Evolutionary conservation across 2,797 vertebrate species (phyloP), one percentile per base, ranked within the genome.

Genomic region (Mastacembelus armatus): DNA sequence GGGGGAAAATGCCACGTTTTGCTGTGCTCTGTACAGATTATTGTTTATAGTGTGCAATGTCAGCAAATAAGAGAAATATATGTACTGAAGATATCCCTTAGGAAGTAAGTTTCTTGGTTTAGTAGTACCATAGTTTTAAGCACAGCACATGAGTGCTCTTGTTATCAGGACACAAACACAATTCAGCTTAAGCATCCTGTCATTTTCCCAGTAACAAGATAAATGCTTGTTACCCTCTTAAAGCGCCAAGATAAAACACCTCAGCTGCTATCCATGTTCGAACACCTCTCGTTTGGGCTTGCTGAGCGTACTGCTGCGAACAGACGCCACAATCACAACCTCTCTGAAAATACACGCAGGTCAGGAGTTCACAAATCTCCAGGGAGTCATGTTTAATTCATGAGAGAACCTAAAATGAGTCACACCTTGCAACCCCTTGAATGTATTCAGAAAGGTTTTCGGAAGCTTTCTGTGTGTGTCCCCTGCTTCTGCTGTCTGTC

Each of bases 191-290:
- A 91, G 87, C 78, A 68, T 91, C 77, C 89, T 89, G 92, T 85
- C 91, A 84, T 87, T 87, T 85, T 84, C 73, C 66, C 29, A 26
- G 85, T 85, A 87, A 88, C 90, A 90, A 92, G 93, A 93, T 94
- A 93, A 92, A 91, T 75, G 74, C 78, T 83, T 89, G 89, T 91
- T 89, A 87, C 81, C 84, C 90, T 91, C 91, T 91, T 86, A 87
- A 87, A 85, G 65, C 62, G 2, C 58, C 10, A 27, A 84, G 88
- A 93, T 91, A 91, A 91, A 87, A 80, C 80, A 55, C 56, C 21
- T 66, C 70, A 61, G 72, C 81, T 80, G 84, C 80, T 85, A 84
- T 85, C 79, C 73, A 66, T 83, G 76, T 83, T 83, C 60, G 33
- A 81, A 88, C 89, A 90, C 89, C 85, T 91, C 84, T 81, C 72